Base-by-base conservation (phyloP, 2,797 vertebrate species). In the Myripristis murdjan region DNA sequence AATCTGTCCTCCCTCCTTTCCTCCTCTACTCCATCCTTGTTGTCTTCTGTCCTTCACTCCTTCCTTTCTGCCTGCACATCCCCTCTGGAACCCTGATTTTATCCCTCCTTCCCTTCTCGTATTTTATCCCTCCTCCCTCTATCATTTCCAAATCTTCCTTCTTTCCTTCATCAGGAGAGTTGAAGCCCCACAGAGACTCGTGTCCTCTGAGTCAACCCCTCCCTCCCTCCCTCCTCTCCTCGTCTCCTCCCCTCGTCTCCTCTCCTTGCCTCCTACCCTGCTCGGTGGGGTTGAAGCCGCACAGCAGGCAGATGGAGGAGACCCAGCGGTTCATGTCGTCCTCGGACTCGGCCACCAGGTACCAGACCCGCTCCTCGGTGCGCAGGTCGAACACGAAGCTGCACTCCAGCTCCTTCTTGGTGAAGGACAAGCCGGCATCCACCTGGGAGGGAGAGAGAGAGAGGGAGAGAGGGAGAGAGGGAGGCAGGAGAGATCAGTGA, bases 251-350 rank as follows among this genome's bases (percentile, higher is more conserved):
- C 49, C 15, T 18, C 22, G 10, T 35, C 12, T 37, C 10, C 23
- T 41, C 37, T 15, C 20, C 5, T 1, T 22, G 18, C 57, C 8
- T n/a, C 14, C 12, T 63, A 87, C 90, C 80, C 0, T 90, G 82
- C 0, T 88, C 77, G 0, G 88, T 87, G 0, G 95, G 96, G 86
- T 97, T 98, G 91, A 98, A 97, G 73, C 96, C 97, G 76, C 97
- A 98, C 76, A 97, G 96, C 79, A 97, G 96, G 81, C 96, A 97
- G 89, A 98, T 97, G 82, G 95, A 95, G 8, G 96, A 94, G 74
- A 98, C 96, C 97, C 97, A 98, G 93, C 96, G 96, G 93, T 97
- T 97, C 97, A 98, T 97, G 91, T 98, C 97, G 83, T 96, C 95
- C 72, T 97, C 96, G 0, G 95, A 96, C 89, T 97, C 97, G 0